These are phyloP conservation scores for Drosophila anomalata DNA, from an alignment of 2,888 invertebrate species.

Conservation along the genomic window DNA sequence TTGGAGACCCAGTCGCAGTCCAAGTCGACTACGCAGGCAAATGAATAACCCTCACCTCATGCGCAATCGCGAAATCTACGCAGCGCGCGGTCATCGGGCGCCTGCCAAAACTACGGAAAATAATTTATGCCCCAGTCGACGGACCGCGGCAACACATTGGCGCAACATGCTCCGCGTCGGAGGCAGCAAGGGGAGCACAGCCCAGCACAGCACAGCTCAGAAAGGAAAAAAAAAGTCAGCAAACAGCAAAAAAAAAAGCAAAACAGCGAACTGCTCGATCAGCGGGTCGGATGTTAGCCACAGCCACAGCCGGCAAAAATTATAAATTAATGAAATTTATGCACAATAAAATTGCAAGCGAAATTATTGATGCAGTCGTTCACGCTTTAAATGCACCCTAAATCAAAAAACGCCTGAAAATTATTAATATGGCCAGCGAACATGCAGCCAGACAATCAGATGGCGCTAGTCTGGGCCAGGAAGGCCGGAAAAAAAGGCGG, in stretches of 20 bases:
- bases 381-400: conserved; percentile 84
- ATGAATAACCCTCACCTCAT: conserved; percentile 80
- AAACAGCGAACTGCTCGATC: conserved; percentile 60
- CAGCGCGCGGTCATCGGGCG: conserved; percentile 75
- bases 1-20: conserved; percentile 6
- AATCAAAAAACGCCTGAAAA: conserved; percentile 80
- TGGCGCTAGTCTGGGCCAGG: conserved; percentile 38
- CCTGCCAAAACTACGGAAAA: conserved; percentile 81
- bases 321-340: conserved; percentile 85
- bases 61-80: conserved; percentile 79
- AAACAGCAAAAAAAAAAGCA: conserved; percentile 19
- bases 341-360: conserved; percentile 84
- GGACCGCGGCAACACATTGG: conserved; percentile 67
- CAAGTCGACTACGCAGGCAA: conserved; percentile 45
- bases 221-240: conserved; percentile 1
- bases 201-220: conserved; percentile 13
- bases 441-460: conserved; percentile 54
- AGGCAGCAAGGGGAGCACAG: neutral
- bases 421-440: conserved; percentile 74
- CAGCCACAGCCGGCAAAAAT: conserved; percentile 82
- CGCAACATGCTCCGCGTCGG: conserved; percentile 63
- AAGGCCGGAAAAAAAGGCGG: conserved; percentile 9
- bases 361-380: conserved; percentile 85
- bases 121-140: conserved; percentile 81
- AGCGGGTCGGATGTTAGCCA: conserved; percentile 69